These are phyloP conservation scores for Grallaria varia DNA, from an alignment of 2,113 vertebrate species.

Conservation along the genomic window DNA sequence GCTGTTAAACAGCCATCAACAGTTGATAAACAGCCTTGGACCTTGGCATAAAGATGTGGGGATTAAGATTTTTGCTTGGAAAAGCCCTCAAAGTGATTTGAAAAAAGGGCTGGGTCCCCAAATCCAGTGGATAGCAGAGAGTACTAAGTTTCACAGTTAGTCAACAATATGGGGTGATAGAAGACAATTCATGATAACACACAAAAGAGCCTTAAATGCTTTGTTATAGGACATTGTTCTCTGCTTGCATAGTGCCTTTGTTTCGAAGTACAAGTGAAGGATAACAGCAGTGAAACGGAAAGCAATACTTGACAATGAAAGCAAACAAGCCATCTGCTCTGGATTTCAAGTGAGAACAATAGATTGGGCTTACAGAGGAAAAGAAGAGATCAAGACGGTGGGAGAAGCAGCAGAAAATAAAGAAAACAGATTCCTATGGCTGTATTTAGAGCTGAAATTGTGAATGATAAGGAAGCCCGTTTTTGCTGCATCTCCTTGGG, in stretches of 20 bases:
- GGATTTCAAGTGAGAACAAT: conserved; percentile 15
- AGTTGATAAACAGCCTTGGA: too few relatives aligned
- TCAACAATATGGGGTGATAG: not conserved
- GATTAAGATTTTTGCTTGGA: not conserved
- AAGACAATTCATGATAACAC: not conserved
- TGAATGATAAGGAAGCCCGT: not conserved
- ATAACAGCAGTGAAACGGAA: not conserved
- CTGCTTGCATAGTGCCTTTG: conserved; percentile 28
- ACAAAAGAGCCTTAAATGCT: conserved; percentile 24
- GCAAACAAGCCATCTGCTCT: conserved; percentile 39
- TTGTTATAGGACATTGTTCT: not conserved
- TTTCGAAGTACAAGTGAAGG: conserved; percentile 46
- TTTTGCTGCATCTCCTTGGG: not conserved
- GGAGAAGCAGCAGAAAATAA: not conserved
- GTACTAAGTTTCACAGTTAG: not conserved
- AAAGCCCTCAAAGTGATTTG: not conserved
- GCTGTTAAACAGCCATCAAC: not conserved
- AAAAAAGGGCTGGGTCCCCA: not conserved
- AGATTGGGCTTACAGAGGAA: not conserved
- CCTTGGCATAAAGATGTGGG: not conserved
- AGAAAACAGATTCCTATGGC: not conserved
- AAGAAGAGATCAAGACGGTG: not conserved
- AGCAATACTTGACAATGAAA: conserved; percentile 34
- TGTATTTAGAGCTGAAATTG: not conserved
- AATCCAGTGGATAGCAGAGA: not conserved